Evolutionary conservation across 2,797 vertebrate species (phyloP).

Genomic region (Threskiornis aethiopicus): DNA sequence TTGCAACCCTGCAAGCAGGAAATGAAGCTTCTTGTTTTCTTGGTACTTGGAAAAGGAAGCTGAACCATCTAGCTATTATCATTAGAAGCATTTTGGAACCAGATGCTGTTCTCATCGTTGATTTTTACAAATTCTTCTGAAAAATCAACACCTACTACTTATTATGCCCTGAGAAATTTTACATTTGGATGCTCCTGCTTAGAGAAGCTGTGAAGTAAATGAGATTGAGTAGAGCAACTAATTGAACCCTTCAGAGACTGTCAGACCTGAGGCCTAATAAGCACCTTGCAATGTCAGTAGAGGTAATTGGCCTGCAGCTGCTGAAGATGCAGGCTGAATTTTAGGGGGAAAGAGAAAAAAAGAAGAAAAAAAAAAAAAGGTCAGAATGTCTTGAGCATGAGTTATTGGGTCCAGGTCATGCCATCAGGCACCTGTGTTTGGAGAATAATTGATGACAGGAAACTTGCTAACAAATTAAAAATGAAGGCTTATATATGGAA

Average conservation of each 20-base stretch:
- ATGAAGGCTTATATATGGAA: background rate
- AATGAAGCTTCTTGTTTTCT: background rate
- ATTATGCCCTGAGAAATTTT: background rate
- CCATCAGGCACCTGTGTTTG: background rate
- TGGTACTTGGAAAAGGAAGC: background rate
- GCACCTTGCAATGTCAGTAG: background rate
- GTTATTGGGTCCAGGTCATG: background rate
- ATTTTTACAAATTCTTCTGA: background rate
- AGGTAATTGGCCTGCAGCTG: background rate
- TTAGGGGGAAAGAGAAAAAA: background rate
- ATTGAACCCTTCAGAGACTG: background rate
- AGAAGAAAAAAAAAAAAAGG: background rate
- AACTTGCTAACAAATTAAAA: background rate
- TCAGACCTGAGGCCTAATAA: background rate
- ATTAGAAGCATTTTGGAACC: background rate
- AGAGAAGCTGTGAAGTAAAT: slow-evolving; percentile 28
- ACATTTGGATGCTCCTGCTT: background rate
- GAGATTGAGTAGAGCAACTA: slow-evolving; percentile 3
- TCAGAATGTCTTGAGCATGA: background rate
- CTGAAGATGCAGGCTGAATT: background rate
- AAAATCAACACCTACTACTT: background rate
- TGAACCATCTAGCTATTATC: background rate
- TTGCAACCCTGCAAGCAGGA: background rate
- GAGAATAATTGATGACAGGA: background rate
- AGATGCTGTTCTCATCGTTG: background rate